Base-by-base conservation (phyloP, 2,113 vertebrate genomes). In the Cephalopterus ornatus region DNA sequence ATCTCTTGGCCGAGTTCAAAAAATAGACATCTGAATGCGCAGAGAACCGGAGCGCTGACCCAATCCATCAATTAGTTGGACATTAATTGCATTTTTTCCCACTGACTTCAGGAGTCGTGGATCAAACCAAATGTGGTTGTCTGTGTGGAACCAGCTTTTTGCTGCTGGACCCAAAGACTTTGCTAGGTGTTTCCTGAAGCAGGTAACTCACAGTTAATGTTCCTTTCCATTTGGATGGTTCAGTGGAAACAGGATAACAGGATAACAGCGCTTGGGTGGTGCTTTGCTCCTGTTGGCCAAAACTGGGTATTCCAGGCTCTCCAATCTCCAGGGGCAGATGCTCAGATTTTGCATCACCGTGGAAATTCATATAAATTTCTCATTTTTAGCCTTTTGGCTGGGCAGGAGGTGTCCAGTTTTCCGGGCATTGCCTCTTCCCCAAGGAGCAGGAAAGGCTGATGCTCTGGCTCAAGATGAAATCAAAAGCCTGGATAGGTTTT, bases 21-120 rank as follows among this genome's bases (percentile, higher is more conserved):
- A 68, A 76, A 47, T 5, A 89, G 70, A 85, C 73, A 49, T 89
- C 76, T 66, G 89, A 96, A 67, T 30, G 72, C 37, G 86, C 53
- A 66, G 70, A 37, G 35, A 62, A 23, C 41, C 56, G 70, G 71
- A 95, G 91, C 24, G 12, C 74, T 78, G 89, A 76, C 85, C 71
- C 84, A 94, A 83, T 94, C 91, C 93, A 95, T 96, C 95, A 93
- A 85, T 95, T 74, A 91, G 62, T 8, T 91, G 93, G 93, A 97
- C 80, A 7, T 73, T 94, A 95, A 92, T 95, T 95, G 76, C 94
- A 91, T 95, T 95, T 95, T 96, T 95, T 94, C 87, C 81, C 93
- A 53, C 84, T 96, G 93, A 95, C 84, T 95, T 91, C 77, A 95
- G 87, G 93, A 95, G 32, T 33, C 72, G 77, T 41, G 62, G 44